Evolutionary conservation across 2,888 invertebrate genomes (phyloP).

Genomic region (Brachyptera risi): DNA sequence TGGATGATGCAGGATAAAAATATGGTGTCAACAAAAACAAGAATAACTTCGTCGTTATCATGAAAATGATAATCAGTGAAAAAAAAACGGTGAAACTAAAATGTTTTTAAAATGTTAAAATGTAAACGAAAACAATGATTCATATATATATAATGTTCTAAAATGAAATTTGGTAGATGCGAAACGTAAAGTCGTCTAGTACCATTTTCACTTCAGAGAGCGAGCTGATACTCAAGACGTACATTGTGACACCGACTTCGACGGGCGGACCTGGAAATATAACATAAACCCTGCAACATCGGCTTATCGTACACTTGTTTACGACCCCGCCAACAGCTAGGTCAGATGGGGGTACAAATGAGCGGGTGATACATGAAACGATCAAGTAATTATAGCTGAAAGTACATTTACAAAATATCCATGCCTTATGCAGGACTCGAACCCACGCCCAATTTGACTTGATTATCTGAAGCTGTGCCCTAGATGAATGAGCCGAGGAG

Average conservation of each 20-base stretch:
- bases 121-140: too few species aligned
- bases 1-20: conserved; percentile 6
- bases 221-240: conserved; percentile 55
- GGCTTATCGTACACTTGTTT: too few species aligned
- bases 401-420: too few species aligned
- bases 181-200: conserved; percentile 37
- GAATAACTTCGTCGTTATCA: neutral
- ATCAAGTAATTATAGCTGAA: too few species aligned
- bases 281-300: conserved; percentile 20
- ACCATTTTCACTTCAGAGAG: conserved; percentile 59
- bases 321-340: too few species aligned
- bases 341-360: too few species aligned
- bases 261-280: conserved; percentile 52
- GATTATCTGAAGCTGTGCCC: too few species aligned
- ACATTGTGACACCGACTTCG: conserved; percentile 55
- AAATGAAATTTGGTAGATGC: conserved; percentile 32
- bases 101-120: neutral
- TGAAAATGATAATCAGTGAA: neutral
- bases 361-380: too few species aligned
- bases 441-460: too few species aligned
- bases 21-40: neutral
- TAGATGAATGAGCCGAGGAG: too few species aligned
- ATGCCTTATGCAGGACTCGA: too few species aligned
- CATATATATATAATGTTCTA: too few species aligned
- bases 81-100: neutral